Conservation (phyloP, 2,113 vertebrate species). For the Vidua chalybeata region DNA sequence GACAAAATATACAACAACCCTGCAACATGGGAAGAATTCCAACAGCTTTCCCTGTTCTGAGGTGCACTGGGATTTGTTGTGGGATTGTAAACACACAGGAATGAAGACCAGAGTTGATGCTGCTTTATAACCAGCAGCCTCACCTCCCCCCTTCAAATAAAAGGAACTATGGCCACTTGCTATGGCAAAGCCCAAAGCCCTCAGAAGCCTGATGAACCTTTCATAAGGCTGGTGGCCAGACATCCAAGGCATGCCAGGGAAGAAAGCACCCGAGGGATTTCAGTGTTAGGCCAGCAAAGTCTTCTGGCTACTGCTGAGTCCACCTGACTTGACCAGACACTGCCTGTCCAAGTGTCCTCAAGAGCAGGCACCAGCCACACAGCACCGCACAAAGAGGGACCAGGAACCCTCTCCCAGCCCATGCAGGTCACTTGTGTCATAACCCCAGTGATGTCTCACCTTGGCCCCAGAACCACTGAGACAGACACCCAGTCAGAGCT, state of each 20-base stretch:
- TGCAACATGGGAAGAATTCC: background rate
- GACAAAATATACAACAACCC: background rate
- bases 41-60: background rate
- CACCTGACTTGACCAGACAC: background rate
- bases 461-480: background rate
- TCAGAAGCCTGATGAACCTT: background rate
- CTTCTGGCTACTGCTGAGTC: background rate
- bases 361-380: background rate
- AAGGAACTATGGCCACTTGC: background rate
- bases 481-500: background rate
- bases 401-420: background rate
- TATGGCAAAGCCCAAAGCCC: background rate
- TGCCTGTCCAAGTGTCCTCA: background rate
- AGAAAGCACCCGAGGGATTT: background rate
- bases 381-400: background rate
- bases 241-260: background rate
- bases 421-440: background rate
- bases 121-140: background rate
- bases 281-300: background rate
- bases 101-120: background rate
- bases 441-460: background rate
- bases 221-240: background rate
- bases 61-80: background rate
- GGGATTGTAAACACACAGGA: background rate
- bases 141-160: background rate